Evolutionary conservation across 2,113 vertebrate species (phyloP).

Genomic region (human (Homo sapiens)): DNA sequence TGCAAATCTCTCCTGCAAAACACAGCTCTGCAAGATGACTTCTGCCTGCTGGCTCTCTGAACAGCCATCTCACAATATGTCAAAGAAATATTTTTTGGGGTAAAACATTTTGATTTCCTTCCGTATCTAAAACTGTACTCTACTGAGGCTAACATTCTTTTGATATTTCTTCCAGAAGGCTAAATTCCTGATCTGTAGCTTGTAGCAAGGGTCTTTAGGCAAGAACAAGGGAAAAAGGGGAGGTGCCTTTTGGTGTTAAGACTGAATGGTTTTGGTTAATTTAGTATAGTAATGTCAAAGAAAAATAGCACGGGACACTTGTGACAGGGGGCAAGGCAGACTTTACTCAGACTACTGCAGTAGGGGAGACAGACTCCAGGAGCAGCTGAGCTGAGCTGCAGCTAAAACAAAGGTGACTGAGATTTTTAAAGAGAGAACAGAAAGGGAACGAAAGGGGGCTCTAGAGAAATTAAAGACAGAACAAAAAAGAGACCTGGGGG

Average conservation of each 20-base stretch:
- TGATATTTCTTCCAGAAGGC: background rate
- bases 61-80: background rate
- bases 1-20: background rate
- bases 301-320: background rate
- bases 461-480: background rate
- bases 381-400: background rate
- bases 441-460: background rate
- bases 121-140: background rate
- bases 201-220: background rate
- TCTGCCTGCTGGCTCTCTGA: background rate
- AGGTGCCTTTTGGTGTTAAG: background rate
- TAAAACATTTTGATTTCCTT: background rate
- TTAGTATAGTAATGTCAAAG: background rate
- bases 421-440: background rate
- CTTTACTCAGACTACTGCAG: background rate
- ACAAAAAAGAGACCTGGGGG: background rate
- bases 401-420: background rate
- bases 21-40: background rate
- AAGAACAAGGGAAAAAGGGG: background rate
- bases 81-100: background rate
- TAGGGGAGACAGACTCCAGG: background rate
- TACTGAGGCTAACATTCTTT: background rate
- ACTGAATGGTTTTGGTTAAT: background rate
- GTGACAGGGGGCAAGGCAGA: background rate
- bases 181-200: background rate